phyloP scores from a whole-genome alignment of 1,140 invertebrate species.

The Alviniconcha marisindica region DNA sequence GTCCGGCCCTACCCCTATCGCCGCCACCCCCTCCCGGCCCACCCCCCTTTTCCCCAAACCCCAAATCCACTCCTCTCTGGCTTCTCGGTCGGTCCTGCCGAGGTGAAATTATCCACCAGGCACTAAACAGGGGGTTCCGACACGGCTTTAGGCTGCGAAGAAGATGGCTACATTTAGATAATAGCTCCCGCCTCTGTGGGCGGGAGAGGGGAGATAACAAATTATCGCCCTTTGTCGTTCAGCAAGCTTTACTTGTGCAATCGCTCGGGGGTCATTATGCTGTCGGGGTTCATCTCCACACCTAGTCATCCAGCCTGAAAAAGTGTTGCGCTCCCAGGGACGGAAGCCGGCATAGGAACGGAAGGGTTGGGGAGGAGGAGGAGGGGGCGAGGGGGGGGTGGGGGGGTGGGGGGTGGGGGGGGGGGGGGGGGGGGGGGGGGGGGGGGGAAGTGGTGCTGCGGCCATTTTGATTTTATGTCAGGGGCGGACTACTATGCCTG shows the following conservation, averaged over 20 bases:
- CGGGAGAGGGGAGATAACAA: conserved; percentile 37
- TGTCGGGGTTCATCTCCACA: conserved; percentile 28
- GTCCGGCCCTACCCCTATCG: neutral
- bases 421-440: neutral
- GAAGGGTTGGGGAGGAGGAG: too few relatives aligned
- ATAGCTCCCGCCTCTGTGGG: conserved; percentile 7
- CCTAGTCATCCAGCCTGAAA: conserved; percentile 9
- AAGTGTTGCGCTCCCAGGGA: conserved; percentile 22
- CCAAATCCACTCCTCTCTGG: too few relatives aligned
- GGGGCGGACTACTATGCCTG: neutral
- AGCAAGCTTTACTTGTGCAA: conserved; percentile 35
- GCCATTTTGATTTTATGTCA: conserved; percentile 21
- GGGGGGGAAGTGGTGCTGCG: neutral
- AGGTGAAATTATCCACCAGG: neutral
- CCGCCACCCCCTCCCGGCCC: neutral
- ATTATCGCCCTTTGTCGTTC: conserved; percentile 38
- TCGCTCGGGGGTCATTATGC: conserved; percentile 31
- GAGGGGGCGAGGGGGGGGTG: neutral
- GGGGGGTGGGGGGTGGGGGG: neutral
- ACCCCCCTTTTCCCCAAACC: neutral
- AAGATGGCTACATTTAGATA: conserved; percentile 37
- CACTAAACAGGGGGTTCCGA: conserved; percentile 3
- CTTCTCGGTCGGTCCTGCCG: neutral
- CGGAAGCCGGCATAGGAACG: conserved; percentile 1
- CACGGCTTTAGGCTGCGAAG: neutral